phyloP scores from a whole-genome alignment of 2,797 vertebrate genomes.

The Geotria australis region DNA sequence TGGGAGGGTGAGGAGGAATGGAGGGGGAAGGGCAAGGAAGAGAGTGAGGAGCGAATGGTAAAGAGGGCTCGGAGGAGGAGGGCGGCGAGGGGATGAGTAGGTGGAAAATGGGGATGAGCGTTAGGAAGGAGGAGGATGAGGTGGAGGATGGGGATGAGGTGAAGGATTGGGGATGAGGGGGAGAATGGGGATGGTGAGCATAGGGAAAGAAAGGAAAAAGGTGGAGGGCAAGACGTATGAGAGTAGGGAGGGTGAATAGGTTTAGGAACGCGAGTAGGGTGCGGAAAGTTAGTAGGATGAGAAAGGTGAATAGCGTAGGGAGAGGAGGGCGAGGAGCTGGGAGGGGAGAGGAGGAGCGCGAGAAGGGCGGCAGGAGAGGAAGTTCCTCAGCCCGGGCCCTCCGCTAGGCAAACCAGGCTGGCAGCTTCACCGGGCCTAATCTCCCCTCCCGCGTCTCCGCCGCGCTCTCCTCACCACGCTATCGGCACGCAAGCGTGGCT shows the following conservation, averaged over 20 bases:
- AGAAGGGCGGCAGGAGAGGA: fast-evolving
- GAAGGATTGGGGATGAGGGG: neutral
- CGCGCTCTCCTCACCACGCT: no score
- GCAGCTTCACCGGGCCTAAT: no score
- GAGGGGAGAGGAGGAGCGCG: neutral
- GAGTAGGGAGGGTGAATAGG: neutral
- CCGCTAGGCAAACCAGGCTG: no score
- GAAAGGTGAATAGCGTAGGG: neutral
- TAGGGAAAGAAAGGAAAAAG: neutral
- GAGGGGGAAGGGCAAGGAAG: neutral
- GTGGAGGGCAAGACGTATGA: neutral
- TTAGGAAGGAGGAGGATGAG: neutral
- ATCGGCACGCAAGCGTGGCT: no score
- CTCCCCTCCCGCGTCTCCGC: no score
- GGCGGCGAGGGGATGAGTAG: no score
- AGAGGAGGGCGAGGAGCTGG: neutral
- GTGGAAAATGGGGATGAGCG: neutral
- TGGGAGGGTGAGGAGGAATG: no score
- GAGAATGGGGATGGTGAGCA: neutral
- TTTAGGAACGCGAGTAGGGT: neutral
- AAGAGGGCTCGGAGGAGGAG: neutral
- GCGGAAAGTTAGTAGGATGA: neutral
- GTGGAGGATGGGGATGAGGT: neutral
- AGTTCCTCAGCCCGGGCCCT: neutral
- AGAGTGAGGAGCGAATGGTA: neutral